Evolutionary conservation across 1,140 invertebrate species (phyloP).

Genomic region (Macrobrachium rosenbergii): DNA sequence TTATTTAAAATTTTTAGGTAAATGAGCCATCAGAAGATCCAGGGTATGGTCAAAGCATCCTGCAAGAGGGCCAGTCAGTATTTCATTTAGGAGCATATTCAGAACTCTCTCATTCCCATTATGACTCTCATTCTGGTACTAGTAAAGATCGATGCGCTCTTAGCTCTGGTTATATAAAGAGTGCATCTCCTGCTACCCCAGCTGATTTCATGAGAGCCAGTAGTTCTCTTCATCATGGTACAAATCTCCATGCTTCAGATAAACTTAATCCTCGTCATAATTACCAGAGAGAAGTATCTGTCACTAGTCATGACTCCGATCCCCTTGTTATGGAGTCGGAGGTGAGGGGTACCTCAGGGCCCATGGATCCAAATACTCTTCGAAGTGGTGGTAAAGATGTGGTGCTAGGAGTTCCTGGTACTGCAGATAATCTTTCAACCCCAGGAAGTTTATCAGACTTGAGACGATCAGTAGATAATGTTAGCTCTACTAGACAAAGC

Average conservation of each 20-base stretch:
- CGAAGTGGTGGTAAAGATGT: conserved; percentile 31
- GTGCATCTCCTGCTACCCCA: conserved; percentile 56
- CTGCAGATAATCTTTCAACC: conserved; percentile 38
- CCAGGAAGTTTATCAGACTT: conserved; percentile 65
- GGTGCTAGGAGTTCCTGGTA: conserved; percentile 43
- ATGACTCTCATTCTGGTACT: conserved; percentile 34
- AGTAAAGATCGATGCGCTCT: conserved; percentile 46
- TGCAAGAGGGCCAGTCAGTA: conserved; percentile 88
- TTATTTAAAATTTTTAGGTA: conserved; percentile 68
- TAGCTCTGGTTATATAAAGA: conserved; percentile 60
- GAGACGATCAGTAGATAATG: conserved; percentile 61
- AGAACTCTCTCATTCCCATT: conserved; percentile 46
- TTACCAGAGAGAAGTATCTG: conserved; percentile 50
- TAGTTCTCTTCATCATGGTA: conserved; percentile 20
- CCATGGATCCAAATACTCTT: conserved; percentile 11
- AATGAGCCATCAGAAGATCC: conserved; percentile 78
- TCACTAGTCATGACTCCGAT: conserved; percentile 56
- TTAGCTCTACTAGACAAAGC: conserved; percentile 45
- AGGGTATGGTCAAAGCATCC: conserved; percentile 93
- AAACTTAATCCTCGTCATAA: conserved; percentile 44
- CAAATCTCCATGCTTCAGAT: conserved; percentile 28
- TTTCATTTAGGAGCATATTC: conserved; percentile 76
- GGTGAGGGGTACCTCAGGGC: neutral
- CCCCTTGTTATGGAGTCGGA: conserved; percentile 38
- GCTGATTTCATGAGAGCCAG: conserved; percentile 20